Conservation (phyloP, 2,113 vertebrate genomes). For the Chauna torquata region DNA sequence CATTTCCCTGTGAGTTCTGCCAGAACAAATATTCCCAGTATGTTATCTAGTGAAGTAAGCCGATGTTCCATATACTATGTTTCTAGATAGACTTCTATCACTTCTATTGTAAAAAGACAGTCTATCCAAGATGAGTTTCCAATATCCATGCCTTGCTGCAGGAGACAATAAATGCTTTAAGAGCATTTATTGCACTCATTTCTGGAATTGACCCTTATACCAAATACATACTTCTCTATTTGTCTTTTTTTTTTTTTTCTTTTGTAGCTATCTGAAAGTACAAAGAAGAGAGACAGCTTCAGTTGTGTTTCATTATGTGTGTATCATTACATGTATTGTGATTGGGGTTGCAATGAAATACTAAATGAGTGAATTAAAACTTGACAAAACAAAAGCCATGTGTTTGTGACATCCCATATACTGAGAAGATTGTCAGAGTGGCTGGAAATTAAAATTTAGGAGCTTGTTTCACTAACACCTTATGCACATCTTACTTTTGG, state of each 20-base stretch:
- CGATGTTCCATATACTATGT: neutral
- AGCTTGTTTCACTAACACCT: neutral
- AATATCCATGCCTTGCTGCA: neutral
- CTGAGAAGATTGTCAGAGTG: neutral
- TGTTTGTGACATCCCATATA: neutral
- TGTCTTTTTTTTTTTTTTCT: neutral
- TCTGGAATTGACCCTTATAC: neutral
- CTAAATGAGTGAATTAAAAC: neutral
- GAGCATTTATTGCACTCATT: neutral
- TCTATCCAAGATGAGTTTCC: neutral
- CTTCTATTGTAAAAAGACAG: neutral
- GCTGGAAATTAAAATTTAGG: neutral
- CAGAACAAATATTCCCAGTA: constrained; percentile 15
- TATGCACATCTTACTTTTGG: neutral
- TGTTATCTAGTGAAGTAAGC: constrained; percentile 23
- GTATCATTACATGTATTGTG: neutral
- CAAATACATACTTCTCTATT: neutral
- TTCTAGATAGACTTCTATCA: neutral
- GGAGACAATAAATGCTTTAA: neutral
- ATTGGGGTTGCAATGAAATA: neutral
- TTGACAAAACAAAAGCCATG: neutral
- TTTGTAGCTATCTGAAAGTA: neutral
- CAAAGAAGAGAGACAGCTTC: neutral
- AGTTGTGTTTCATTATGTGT: neutral
- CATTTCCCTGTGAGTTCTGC: neutral